Conservation (phyloP, 2,113 vertebrate species). For the Nematolebias whitei region DNA sequence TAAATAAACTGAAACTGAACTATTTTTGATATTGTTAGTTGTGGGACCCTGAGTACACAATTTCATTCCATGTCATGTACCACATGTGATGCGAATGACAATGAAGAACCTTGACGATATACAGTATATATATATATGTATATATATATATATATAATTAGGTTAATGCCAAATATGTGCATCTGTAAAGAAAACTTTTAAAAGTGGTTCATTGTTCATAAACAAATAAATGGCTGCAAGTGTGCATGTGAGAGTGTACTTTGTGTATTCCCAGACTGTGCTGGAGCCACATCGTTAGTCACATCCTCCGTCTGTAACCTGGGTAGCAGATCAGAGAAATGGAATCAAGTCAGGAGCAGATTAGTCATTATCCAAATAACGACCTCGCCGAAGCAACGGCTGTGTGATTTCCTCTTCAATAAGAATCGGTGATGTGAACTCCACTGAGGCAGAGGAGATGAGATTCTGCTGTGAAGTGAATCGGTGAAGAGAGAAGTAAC, state of each 20-base stretch:
- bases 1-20: too few relatives aligned
- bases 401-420: conserved; percentile 70
- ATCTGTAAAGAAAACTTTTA: too few relatives aligned
- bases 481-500: conserved; percentile 44
- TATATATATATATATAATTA: too few relatives aligned
- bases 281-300: conserved; percentile 66
- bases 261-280: conserved; percentile 50
- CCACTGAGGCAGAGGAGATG: conserved; percentile 62
- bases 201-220: conserved; percentile 21
- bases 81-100: too few relatives aligned
- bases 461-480: conserved; percentile 63
- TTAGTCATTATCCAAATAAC: conserved; percentile 76
- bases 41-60: too few relatives aligned
- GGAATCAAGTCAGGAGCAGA: conserved; percentile 61
- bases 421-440: conserved; percentile 71
- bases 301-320: conserved; percentile 66
- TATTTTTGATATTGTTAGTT: too few relatives aligned
- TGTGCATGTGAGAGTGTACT: conserved; percentile 7
- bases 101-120: too few relatives aligned
- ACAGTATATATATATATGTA: too few relatives aligned
- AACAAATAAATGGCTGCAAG: conserved; percentile 36
- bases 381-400: conserved; percentile 54
- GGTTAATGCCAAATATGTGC: too few relatives aligned
- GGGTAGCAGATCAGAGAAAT: conserved; percentile 61
- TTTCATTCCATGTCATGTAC: too few relatives aligned